phyloP scores from a whole-genome alignment of 2,797 vertebrate genomes.

The Periparus ater region DNA sequence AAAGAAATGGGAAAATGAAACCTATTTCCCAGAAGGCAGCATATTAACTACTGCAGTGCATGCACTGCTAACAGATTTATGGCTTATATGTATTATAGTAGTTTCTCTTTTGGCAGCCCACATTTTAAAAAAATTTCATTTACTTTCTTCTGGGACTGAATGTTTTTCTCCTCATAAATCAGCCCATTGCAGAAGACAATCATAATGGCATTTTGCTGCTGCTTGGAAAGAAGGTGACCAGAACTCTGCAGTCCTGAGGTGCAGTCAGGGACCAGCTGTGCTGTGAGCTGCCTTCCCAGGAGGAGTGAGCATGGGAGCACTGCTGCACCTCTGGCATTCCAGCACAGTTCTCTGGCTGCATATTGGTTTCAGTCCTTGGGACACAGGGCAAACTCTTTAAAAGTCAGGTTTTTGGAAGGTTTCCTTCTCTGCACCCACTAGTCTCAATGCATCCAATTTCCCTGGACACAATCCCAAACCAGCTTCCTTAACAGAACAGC shows the following conservation, averaged over 20 bases:
- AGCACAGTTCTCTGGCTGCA: neutral
- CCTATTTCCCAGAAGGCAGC: neutral
- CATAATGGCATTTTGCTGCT: neutral
- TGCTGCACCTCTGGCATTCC: neutral
- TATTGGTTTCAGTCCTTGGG: neutral
- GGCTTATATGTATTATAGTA: neutral
- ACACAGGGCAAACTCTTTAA: neutral
- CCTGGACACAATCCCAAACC: neutral
- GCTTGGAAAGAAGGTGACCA: neutral
- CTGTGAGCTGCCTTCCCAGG: neutral
- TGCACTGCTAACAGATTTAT: neutral
- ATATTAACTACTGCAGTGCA: neutral
- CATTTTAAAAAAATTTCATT: neutral
- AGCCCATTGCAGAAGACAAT: neutral
- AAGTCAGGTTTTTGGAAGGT: neutral
- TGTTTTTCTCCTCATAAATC: neutral
- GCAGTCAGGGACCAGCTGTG: neutral
- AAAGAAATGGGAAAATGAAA: constrained; percentile 13
- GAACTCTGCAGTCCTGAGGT: neutral
- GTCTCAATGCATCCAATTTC: neutral
- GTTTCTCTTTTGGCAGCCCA: neutral
- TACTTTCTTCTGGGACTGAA: neutral
- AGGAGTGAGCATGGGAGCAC: rapidly evolving
- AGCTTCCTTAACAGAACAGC: neutral
- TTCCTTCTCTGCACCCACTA: neutral